Base-by-base conservation (phyloP, 37 sponge, comb jelly and placozoan species). In the Aplysina aerophoba region DNA sequence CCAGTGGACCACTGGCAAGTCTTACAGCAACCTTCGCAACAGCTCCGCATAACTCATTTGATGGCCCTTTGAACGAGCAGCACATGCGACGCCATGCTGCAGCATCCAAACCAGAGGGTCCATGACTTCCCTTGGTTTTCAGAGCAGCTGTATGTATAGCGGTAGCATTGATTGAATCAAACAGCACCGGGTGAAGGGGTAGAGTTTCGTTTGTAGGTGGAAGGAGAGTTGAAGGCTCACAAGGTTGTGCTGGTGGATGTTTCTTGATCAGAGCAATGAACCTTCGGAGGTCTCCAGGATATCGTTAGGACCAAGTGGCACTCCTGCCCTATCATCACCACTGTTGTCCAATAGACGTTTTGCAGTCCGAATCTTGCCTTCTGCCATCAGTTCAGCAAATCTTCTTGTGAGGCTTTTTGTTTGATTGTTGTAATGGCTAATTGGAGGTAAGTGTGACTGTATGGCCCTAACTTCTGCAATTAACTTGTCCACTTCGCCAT, bases 71-170 rank as follows among this genome's bases (percentile, higher is more conserved):
- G 37, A 71, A 71, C 15, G 73, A 71, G 37, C 73, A 71, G 11
- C 73, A 71, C 36, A 71, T 71, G 37, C 73, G 73, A 33, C 15
- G 73, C 73, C 73, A 71, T 71, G 73, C 73, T 71, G 73, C 11
- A 27, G 73, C 73, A 71, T 71, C 73, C 6, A 71, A 71, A 71
- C 73, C 73, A 5, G 73, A 71, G 21, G 73, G 73, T 71, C 73
- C 37, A 34, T 71, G 73, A 33, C 73, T 71, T 37, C 73, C 73
- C 35, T 71, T 71, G 20, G 73, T 71, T 71, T 34, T 71, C 73
- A 71, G 15, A 14, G 73, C 73, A 34, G 73, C 36, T 71, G 37
- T 5, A 35, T 12, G 5, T 71, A 71, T 71, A 37, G 35, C 2
- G 73, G 73, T 13, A 12, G 73, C 31, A 71, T 71, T 34, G 2